A percentile compares a stretch with the other conserved stretches of the same genome.
phyloP scores from a whole-genome alignment of 2,113 vertebrate species.

The Hemicordylus capensis region DNA sequence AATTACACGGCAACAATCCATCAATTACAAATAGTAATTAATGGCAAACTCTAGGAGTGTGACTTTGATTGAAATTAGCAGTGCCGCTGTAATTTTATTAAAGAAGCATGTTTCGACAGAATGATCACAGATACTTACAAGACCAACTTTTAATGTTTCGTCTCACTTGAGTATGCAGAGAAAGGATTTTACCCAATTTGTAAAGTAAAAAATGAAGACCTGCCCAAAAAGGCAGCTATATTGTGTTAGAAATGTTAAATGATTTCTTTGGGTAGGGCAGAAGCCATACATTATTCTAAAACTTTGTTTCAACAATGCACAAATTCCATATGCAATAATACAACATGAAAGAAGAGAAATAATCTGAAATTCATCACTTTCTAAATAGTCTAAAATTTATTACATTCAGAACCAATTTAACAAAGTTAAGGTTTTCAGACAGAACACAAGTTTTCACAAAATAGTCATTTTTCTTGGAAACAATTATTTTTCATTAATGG shows the following conservation, averaged over 20 bases:
- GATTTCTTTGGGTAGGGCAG: neutral
- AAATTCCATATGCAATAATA: neutral
- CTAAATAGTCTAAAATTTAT: neutral
- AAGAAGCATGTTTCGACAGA: neutral
- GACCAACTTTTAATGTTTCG: neutral
- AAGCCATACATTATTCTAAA: neutral
- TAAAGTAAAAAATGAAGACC: neutral
- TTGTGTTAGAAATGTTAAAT: neutral
- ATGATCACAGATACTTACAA: neutral
- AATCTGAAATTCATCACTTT: neutral
- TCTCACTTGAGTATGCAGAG: neutral
- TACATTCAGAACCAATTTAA: no score
- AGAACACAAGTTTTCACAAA: neutral
- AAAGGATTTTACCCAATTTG: neutral
- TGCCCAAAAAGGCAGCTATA: neutral
- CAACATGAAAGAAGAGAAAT: neutral
- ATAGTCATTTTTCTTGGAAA: neutral
- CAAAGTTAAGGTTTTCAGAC: no score
- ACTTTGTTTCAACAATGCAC: neutral
- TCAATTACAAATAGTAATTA: conserved; percentile 9
- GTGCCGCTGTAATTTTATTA: neutral
- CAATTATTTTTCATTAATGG: neutral
- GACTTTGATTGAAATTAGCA: conserved; percentile 9
- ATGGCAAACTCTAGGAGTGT: neutral
- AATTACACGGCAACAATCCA: neutral